A percentile compares a stretch with the other conserved stretches of the same genome.
Conservation (phyloP, 1,140 invertebrate genomes). For the Whitmania pigra region DNA sequence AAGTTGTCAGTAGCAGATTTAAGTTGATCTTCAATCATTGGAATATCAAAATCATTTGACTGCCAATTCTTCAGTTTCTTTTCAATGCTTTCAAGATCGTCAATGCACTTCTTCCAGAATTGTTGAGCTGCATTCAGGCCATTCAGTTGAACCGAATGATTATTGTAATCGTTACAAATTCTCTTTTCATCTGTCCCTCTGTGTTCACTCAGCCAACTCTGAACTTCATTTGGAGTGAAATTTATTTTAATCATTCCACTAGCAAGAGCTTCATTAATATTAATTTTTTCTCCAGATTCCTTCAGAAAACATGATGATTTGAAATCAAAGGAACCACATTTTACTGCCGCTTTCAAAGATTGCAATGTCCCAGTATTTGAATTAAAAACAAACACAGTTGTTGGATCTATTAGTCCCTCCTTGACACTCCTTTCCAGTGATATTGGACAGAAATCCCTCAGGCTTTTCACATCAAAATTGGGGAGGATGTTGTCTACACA, state of each 20-base stretch:
- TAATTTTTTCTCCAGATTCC: slow-evolving; percentile 6
- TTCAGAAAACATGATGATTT: background rate
- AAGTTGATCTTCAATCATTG: too few species aligned
- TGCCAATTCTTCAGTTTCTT: too few species aligned
- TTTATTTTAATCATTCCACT: background rate
- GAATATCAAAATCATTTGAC: too few species aligned
- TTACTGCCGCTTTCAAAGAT: background rate
- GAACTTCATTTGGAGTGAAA: background rate
- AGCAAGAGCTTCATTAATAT: background rate
- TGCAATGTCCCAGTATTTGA: background rate
- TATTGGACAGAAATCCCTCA: slow-evolving; percentile 2
- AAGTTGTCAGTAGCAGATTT: too few species aligned
- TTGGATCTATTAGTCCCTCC: background rate
- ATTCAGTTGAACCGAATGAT: too few species aligned
- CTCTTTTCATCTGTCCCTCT: too few species aligned
- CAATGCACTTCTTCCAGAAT: too few species aligned
- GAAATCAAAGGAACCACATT: background rate
- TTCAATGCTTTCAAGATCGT: too few species aligned
- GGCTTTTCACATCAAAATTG: background rate
- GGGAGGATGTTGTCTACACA: background rate
- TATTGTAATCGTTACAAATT: too few species aligned
- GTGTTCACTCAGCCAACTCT: background rate
- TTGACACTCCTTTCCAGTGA: background rate
- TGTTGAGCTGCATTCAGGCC: too few species aligned
- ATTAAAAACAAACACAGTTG: slow-evolving; percentile 5